These are phyloP conservation scores for Charadrius vociferus DNA, from an alignment of 2,113 vertebrate species.

Conservation along the genomic window DNA sequence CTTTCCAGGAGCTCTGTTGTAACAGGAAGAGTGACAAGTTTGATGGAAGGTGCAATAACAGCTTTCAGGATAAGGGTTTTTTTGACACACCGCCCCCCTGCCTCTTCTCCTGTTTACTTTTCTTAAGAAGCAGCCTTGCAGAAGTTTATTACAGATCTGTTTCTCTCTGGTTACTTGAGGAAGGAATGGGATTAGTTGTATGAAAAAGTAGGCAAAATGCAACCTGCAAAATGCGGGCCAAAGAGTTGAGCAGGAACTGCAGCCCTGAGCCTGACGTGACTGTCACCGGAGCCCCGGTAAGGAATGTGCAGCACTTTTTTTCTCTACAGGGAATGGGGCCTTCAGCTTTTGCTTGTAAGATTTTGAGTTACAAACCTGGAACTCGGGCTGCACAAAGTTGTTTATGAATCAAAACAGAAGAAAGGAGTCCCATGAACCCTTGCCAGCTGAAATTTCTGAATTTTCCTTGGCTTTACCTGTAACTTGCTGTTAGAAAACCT, in stretches of 20 bases:
- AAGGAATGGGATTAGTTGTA: background rate
- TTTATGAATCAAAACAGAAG: background rate
- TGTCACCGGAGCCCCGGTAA: background rate
- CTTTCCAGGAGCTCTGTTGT: background rate
- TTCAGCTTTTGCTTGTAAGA: background rate
- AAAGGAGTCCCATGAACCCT: background rate
- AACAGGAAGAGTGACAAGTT: background rate
- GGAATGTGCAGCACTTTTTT: background rate
- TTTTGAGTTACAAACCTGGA: background rate
- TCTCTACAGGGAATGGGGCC: background rate
- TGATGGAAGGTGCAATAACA: background rate
- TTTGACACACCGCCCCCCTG: background rate
- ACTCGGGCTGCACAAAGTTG: background rate
- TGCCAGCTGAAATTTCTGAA: background rate
- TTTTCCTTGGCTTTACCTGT: constrained; percentile 31
- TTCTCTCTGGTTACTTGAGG: background rate
- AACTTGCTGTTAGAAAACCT: constrained; percentile 51
- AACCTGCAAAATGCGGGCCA: background rate
- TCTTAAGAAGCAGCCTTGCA: background rate
- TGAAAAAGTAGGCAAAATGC: background rate
- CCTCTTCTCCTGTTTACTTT: background rate
- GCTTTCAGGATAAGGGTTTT: background rate
- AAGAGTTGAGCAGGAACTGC: background rate
- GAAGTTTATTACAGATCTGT: background rate
- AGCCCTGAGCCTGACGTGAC: background rate